These are phyloP conservation scores for Pholis gunnellus DNA, from an alignment of 2,113 vertebrate species.

Conservation along the genomic window DNA sequence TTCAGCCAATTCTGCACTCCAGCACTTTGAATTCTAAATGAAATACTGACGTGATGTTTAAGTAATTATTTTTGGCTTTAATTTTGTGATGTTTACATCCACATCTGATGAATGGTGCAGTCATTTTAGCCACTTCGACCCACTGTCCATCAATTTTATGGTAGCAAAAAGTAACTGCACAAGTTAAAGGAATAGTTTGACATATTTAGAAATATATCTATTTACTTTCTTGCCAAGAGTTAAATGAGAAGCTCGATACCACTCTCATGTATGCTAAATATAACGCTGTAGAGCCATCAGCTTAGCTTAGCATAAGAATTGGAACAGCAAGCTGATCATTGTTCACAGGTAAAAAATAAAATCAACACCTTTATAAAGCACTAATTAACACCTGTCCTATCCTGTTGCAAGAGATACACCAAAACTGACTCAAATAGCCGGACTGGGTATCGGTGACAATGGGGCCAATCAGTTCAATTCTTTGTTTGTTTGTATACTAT, in stretches of 20 bases:
- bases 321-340: background rate
- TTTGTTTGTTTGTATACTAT: too few species aligned
- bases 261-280: background rate
- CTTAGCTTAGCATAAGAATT: background rate
- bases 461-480: too few species aligned
- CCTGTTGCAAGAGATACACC: background rate
- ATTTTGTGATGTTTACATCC: background rate
- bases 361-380: background rate
- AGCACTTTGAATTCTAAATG: background rate
- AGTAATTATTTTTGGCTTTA: background rate
- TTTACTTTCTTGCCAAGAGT: background rate
- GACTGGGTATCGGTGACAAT: too few species aligned
- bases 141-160: background rate
- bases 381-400: background rate
- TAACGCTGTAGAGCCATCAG: background rate
- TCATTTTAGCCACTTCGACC: background rate
- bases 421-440: too few species aligned
- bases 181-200: background rate
- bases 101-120: background rate
- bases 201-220: background rate
- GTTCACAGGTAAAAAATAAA: background rate
- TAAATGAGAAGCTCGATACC: background rate
- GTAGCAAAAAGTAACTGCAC: background rate
- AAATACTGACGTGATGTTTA: background rate
- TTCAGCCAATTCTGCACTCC: background rate